Percentiles rank a stretch among this genome's conserved stretches.
Conservation (phyloP, 2,113 vertebrate species). For the Rhegmatorhina hoffmannsi region DNA sequence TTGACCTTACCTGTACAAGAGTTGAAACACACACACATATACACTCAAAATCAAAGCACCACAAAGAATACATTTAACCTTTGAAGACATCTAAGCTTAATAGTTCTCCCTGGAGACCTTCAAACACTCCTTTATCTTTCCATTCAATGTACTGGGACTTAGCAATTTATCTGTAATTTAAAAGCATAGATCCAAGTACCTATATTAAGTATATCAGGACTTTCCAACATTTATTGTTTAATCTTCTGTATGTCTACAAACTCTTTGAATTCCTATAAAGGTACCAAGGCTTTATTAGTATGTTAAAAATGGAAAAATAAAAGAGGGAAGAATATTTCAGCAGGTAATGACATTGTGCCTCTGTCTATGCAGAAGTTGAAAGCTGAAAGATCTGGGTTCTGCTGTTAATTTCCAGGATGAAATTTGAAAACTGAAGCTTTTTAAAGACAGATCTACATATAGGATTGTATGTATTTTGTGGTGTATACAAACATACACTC, state of each 20-base stretch:
- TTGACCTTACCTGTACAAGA: not conserved
- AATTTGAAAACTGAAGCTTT: not conserved
- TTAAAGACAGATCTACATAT: accelerated
- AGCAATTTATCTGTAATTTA: not conserved
- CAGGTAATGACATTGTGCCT: not conserved
- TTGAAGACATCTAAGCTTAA: not conserved
- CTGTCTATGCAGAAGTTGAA: not conserved
- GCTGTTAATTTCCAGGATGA: not conserved
- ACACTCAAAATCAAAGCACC: not conserved
- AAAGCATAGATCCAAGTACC: not conserved
- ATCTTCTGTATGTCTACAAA: not conserved
- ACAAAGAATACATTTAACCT: not conserved
- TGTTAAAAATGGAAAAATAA: not conserved
- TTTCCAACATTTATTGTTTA: not conserved
- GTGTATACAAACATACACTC: accelerated
- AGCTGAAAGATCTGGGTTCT: not conserved
- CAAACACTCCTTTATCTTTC: not conserved
- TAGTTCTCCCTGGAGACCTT: not conserved
- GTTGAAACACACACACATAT: not conserved
- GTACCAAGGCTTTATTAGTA: not conserved
- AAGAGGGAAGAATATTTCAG: not conserved
- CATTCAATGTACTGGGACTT: not conserved
- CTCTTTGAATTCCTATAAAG: not conserved
- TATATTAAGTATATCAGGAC: not conserved
- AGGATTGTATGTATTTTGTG: accelerated